Evolutionary conservation across 2,797 vertebrate genomes (phyloP), one percentile per base, ranked within the genome.

Genomic region (Sebastolobus alascanus): DNA sequence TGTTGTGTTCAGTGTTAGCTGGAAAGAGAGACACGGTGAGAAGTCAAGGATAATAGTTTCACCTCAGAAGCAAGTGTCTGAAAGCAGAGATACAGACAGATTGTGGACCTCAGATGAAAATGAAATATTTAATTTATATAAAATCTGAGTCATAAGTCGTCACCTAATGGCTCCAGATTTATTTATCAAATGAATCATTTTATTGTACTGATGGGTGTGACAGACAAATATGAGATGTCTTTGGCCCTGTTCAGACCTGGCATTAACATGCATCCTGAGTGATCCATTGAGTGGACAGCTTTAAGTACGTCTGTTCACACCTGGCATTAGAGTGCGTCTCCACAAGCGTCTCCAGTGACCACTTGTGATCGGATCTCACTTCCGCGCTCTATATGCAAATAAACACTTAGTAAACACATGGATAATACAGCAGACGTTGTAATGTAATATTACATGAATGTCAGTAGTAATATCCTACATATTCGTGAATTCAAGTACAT

Each of bases 31-130:
- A 70, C 37, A 22, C 40, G 56, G 31, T 31, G 16, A 40, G 50
- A 67, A 71, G 69, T 35, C 81, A 55, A 77, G 18, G 50, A 77
- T 80, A 55, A 69, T 29, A 60, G 52, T 29, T 58, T 64, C n/a
- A 71, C 58, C 50, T 38, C 27, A 64, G 35, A 60, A 68, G 59
- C 35, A 33, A 72, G 40, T 25, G 2, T 72, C 38, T 78, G 56
- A 59, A 66, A 75, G 31, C 31, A 72, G 0, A 56, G n/a, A 37
- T 10, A 35, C 55, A 56, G 68, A 46, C 20, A 4, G 64, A 58
- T 9, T 46, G 22, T 13, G 8, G 25, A 60, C 58, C 43, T 66
- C n/a, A 55, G 38, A 22, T 20, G 5, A 67, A 61, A 73, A 66
- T 22, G 0, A 79, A 66, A 65, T 73, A 29, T 40, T 20, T 43